A percentile compares a stretch with the other conserved stretches of the same genome.
phyloP scores from a whole-genome alignment of 2,113 vertebrate species.

The Aphyosemion australe region DNA sequence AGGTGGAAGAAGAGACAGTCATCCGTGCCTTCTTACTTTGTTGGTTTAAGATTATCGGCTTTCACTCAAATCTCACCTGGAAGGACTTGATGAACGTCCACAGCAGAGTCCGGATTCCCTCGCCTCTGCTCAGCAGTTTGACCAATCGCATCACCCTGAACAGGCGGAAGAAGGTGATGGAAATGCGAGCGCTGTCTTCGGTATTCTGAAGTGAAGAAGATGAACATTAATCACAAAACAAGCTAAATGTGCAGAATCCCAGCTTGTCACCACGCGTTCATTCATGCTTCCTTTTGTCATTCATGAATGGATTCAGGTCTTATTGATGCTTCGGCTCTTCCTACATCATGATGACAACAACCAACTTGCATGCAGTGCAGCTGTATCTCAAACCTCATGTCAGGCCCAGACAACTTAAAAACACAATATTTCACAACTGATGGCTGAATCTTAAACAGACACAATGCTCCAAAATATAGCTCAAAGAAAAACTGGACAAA shows the following conservation, averaged over 20 bases:
- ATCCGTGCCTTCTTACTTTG: neutral
- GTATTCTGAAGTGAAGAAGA: constrained; percentile 83
- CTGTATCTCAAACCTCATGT: constrained; percentile 15
- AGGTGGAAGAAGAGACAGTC: constrained; percentile 1
- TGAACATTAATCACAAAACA: neutral
- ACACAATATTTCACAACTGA: constrained; percentile 18
- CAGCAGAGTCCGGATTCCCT: constrained; percentile 94
- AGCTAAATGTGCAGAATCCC: neutral
- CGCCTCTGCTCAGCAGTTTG: constrained; percentile 95
- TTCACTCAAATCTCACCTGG: constrained; percentile 82
- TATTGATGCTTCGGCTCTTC: neutral
- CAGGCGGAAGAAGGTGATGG: constrained; percentile 99
- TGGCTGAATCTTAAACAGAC: neutral
- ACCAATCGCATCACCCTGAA: constrained; percentile 99
- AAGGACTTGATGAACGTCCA: constrained; percentile 99
- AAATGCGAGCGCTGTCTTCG: constrained; percentile 97
- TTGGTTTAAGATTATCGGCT: neutral
- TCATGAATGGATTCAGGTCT: constrained; percentile 3
- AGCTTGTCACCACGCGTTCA: neutral
- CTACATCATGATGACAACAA: neutral
- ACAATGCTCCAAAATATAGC: neutral
- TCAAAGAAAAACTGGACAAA: constrained; percentile 2
- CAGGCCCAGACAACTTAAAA: neutral
- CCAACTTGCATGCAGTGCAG: constrained; percentile 39
- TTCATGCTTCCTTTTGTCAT: constrained; percentile 23